Base-by-base conservation (phyloP, 2,888 invertebrate species). In the Drosophila parthenogenetica region DNA sequence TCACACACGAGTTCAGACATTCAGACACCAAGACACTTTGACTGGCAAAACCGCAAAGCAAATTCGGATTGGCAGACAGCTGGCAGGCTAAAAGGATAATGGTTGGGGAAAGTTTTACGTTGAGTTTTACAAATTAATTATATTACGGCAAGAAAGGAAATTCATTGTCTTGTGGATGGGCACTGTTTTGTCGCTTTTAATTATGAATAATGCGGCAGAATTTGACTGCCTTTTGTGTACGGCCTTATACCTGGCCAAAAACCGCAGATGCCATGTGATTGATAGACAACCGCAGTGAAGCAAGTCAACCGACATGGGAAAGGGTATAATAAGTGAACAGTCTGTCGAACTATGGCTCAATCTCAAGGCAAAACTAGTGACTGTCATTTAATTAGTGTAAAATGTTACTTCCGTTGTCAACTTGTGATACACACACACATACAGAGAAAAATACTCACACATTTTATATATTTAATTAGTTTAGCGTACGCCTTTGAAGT, bases 111-210 rank as follows among this genome's bases (percentile, higher is more conserved):
- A 49, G 53, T 64, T 49, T 32, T 42, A 10, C 49, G 51, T 35
- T 46, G 61, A 72, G 66, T 57, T 49, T 66, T 64, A 71, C 75
- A 80, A 86, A 83, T 83, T 83, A 82, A 83, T 83, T 82, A 70
- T 60, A 69, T 77, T 69, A 70, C 22, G 48, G 51, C 29, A 40
- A 32, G 40, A 29, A 22, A 22, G 43, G 29, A 49, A 53, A 70
- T 59, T 50, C 67, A 62, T 43, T 55, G 63, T 58, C 49, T 64
- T 48, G 49, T 32, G 7, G 32, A 19, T 8, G 45, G 40, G 39
- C 22, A 37, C 13, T 69, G 70, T 69, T 64, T 75, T 69, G 68
- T 83, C 78, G 70, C 86, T 77, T 83, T 83, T 86, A 88, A 88
- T 86, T 86, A 83, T 88, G 78, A 80, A 80, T 80, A 77, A 77